phyloP scores from a whole-genome alignment of 1,140 invertebrate species.

The Ladona fulva region DNA sequence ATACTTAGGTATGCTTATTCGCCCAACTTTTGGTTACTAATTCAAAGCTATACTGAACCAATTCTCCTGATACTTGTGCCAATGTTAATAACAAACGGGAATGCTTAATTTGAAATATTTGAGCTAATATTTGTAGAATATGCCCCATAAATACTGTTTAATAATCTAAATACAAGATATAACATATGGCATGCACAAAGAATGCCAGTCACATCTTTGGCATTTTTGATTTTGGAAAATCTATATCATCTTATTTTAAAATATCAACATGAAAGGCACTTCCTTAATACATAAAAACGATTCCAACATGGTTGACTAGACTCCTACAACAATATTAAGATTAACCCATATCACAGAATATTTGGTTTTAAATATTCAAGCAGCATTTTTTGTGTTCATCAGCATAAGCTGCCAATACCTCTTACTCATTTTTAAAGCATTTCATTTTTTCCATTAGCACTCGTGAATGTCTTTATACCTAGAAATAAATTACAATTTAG shows the following conservation, averaged over 20 bases:
- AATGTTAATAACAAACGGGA: too few relatives aligned
- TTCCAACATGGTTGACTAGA: constrained; percentile 1
- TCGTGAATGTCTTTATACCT: background rate
- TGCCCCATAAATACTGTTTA: too few relatives aligned
- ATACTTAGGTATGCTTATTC: too few relatives aligned
- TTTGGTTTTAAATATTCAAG: background rate
- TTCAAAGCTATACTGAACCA: too few relatives aligned
- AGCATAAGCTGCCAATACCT: too few relatives aligned
- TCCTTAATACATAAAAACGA: background rate
- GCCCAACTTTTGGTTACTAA: too few relatives aligned
- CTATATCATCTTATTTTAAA: background rate
- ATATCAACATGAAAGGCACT: constrained; percentile 6
- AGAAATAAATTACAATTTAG: background rate
- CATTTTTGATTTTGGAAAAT: background rate
- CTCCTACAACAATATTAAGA: constrained; percentile 6
- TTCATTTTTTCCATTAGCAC: background rate
- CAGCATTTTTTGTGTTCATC: too few relatives aligned
- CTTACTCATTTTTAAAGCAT: background rate
- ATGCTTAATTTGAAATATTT: too few relatives aligned
- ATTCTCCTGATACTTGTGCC: too few relatives aligned
- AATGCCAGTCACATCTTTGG: background rate
- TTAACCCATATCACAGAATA: background rate
- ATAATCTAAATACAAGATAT: too few relatives aligned
- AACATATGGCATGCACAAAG: too few relatives aligned
- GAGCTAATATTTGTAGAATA: too few relatives aligned